phyloP scores from a whole-genome alignment of 2,113 vertebrate species.

The Cavia aperea region DNA sequence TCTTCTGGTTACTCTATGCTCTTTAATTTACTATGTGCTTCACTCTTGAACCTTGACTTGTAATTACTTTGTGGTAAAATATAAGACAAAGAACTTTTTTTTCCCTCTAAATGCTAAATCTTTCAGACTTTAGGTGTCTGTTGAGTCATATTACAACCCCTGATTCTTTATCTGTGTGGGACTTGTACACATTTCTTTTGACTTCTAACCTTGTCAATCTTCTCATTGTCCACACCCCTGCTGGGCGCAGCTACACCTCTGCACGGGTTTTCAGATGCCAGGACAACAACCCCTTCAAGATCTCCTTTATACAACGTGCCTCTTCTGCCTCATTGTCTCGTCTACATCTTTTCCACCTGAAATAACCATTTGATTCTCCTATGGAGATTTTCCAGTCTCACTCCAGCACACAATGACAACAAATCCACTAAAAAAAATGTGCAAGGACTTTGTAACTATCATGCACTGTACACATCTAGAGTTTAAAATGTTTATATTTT shows the following conservation, averaged over 20 bases:
- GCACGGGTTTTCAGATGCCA: background rate
- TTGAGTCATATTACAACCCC: background rate
- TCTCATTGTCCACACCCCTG: background rate
- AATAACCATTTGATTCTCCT: background rate
- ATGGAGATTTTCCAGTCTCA: background rate
- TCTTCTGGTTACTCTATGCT: background rate
- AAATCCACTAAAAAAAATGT: background rate
- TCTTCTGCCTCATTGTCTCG: background rate
- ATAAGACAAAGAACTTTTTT: background rate
- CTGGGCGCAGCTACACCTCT: background rate
- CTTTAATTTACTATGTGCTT: conserved; percentile 15
- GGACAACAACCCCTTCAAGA: background rate
- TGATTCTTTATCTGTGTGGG: background rate
- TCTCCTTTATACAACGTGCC: background rate
- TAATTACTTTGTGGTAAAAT: background rate
- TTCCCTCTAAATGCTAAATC: background rate
- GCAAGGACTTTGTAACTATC: background rate
- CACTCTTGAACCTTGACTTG: background rate
- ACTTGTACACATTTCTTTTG: background rate
- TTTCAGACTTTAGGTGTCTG: background rate
- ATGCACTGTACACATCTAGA: background rate
- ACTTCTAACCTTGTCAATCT: background rate
- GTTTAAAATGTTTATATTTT: background rate
- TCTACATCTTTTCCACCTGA: background rate
- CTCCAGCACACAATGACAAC: background rate